Base-by-base conservation (phyloP, 1,140 invertebrate species). In the Diabrotica virgifera region DNA sequence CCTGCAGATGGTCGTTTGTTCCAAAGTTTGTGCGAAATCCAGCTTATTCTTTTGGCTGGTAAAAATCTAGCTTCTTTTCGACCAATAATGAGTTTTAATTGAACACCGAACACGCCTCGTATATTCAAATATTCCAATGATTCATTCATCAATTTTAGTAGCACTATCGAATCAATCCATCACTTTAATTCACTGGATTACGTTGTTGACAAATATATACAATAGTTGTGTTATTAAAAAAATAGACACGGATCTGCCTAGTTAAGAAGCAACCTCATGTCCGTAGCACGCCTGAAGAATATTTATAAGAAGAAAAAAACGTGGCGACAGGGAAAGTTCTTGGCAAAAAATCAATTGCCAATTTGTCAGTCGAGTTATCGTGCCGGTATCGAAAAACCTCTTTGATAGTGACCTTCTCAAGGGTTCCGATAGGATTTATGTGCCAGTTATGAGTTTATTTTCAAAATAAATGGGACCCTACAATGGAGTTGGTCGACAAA, bases 291-390 rank as follows among this genome's bases (percentile, higher is more conserved):
- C 12, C 8, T 36, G n/a, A 36, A 57, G 55, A 57, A 57, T 57
- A 57, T 57, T 57, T 57, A 46, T 46, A 36, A 57, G 12, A 12
- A 57, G 12, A 57, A 24, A 37, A 57, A 36, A 36, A 36, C 36
- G 55, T n/a, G 37, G 35, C 55, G 55, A n/a, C 36, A 59, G 58
- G 56, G 64, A 66, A 66, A 66, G 64, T 66, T 54, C 56, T 60
- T 62, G 37, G 59, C 36, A 60, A 55, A 55, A 66, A 66, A 66
- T 66, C 64, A 66, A 66, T 66, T 61, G 64, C 50, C 59, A 66
- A 66, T 66, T 66, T 66, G 64, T 66, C 54, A 62, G 64, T 55
- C 5, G 53, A 53, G 35, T 54, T 55, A 66, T 66, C 58, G 51
- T 40, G 59, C 59, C 59, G 36, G 53, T 35, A 62, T 55, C 36